phyloP scores from a whole-genome alignment of 2,797 vertebrate genomes.

The Pseudotriccus pelzelni region DNA sequence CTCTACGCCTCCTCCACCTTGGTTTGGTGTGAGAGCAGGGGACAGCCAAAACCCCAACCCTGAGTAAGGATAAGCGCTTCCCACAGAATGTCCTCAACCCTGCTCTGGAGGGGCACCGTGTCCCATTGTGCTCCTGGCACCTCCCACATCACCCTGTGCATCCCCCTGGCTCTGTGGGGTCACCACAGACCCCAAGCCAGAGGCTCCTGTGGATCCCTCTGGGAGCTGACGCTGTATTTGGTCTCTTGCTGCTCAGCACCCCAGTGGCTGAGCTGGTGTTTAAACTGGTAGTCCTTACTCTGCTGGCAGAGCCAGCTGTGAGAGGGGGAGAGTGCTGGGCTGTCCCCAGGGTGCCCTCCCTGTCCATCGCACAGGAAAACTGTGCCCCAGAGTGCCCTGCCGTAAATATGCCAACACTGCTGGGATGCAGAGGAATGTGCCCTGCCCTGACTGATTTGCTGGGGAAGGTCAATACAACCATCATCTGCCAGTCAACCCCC shows the following conservation, averaged over 20 bases:
- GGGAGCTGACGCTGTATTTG: not conserved
- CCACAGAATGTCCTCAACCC: not conserved
- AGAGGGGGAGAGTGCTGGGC: not conserved
- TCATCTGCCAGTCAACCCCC: not conserved
- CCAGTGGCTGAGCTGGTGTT: not conserved
- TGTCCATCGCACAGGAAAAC: not conserved
- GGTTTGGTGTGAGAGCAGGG: not conserved
- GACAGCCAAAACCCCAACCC: rapidly evolving
- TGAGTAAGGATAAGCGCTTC: not conserved
- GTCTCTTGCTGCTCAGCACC: not conserved
- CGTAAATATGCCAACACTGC: not conserved
- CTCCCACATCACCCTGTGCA: not conserved
- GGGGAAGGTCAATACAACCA: not conserved
- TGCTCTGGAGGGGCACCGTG: not conserved
- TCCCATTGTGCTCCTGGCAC: not conserved
- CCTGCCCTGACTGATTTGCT: not conserved
- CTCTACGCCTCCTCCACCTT: not conserved
- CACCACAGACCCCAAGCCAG: rapidly evolving
- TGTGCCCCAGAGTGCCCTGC: not conserved
- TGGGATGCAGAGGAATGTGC: rapidly evolving
- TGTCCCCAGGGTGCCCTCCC: not conserved
- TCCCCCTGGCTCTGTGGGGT: not conserved
- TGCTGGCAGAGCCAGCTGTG: not conserved
- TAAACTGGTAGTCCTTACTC: not conserved
- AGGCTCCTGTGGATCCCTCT: not conserved